Evolutionary conservation across 2,113 vertebrate species (phyloP).

Genomic region (Merops nubicus): DNA sequence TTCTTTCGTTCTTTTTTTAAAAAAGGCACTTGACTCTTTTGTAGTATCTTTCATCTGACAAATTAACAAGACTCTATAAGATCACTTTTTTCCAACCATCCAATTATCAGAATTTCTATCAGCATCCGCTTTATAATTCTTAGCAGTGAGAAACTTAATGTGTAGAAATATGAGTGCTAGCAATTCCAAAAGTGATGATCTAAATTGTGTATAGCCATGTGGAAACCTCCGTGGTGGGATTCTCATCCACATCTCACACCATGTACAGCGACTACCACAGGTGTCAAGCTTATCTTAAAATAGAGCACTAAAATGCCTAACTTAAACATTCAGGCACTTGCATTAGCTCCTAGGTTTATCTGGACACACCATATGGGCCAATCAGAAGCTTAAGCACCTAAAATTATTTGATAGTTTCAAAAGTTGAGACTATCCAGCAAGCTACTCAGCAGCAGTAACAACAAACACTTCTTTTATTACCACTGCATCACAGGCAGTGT

Average conservation of each 20-base stretch:
- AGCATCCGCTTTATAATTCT: neutral
- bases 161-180: neutral
- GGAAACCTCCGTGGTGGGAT: neutral
- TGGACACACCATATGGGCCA: neutral
- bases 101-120: neutral
- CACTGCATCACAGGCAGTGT: neutral
- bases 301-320: neutral
- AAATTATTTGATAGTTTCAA: neutral
- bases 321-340: neutral
- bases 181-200: neutral
- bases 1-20: neutral
- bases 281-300: neutral
- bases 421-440: neutral
- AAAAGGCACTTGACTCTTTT: neutral
- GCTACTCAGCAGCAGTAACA: neutral
- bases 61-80: neutral
- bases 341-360: neutral
- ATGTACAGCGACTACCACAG: rapidly evolving
- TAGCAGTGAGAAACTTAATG: neutral
- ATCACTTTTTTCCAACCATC: neutral
- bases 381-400: neutral
- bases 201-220: neutral
- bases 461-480: neutral
- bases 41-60: neutral
- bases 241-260: neutral